Base-by-base conservation (phyloP, 2,797 vertebrate genomes). In the Mus caroli region DNA sequence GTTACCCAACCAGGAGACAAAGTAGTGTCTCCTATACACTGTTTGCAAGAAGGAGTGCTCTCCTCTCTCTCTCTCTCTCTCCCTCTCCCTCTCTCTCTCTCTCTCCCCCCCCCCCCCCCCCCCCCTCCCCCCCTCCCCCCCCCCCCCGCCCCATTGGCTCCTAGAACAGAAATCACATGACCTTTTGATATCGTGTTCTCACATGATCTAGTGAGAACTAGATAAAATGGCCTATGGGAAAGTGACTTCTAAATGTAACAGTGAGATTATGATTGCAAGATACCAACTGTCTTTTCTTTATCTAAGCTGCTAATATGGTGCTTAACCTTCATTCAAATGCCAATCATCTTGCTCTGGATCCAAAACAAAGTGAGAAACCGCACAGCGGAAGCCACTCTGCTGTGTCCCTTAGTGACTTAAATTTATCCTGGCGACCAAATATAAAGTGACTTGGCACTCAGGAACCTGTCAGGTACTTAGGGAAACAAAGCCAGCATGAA, bases 341-440 rank as follows among this genome's bases (percentile, higher is more conserved):
- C 95, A 93, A 26, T 93, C 94, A 94, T 37, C 34, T 43, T 37
- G 58, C 52, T 76, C 85, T 54, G 78, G 60, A 90, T 88, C 82
- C 76, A 78, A 87, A 96, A 60, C 69, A 60, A 85, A 77, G 78
- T 37, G 43, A 75, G 89, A 92, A 95, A 43, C 0, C 34, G 71
- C 83, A 60, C 83, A 92, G 94, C 15, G 6, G 94, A 92, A 97
- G 79, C 92, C 93, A 73, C 71, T 90, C 50, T 31, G 73, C 79
- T 77, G 84, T 14, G 83, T 50, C 90, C 58, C 92, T 86, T 96
- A 96, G 91, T 91, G 88, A 71, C 90, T 80, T 85, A 67, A 60
- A 78, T 97, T 97, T 56, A 94, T 94, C 93, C 88, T 95, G 71
- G 92, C 76, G 89, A 93, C 93, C 86, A 91, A 40, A 87, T 15